phyloP scores from a whole-genome alignment of 2,113 vertebrate species.

The Pelecanus crispus region DNA sequence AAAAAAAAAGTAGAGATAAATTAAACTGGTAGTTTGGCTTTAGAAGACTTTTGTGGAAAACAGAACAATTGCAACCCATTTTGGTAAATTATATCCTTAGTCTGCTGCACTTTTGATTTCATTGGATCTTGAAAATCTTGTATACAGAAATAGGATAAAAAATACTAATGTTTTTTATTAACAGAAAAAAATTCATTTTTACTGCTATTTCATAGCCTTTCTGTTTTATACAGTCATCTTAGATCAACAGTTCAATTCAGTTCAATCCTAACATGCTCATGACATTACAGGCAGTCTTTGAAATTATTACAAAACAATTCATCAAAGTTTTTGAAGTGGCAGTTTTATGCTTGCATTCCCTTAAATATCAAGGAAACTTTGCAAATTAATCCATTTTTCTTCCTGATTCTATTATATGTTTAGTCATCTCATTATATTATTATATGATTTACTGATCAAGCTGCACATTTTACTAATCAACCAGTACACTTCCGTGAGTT shows the following conservation, averaged over 20 bases:
- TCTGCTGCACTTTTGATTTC: not conserved
- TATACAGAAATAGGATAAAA: not conserved
- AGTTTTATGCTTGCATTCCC: not conserved
- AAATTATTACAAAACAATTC: not conserved
- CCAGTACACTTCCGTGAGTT: not conserved
- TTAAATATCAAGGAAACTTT: conserved; percentile 16
- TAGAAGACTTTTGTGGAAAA: not conserved
- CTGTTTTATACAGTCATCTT: not conserved
- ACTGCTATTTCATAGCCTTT: not conserved
- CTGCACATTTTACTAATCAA: conserved; percentile 52
- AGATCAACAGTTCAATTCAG: not conserved
- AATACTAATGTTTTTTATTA: not conserved
- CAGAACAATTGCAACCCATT: not conserved
- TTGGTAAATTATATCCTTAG: not conserved
- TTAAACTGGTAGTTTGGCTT: not conserved
- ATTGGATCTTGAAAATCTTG: not conserved
- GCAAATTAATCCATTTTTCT: not conserved
- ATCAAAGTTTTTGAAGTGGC: not conserved
- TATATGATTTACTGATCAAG: conserved; percentile 16
- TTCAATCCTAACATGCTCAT: not conserved
- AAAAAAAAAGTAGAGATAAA: not conserved
- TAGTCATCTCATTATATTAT: not conserved
- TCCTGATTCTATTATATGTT: not conserved
- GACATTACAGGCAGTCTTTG: not conserved
- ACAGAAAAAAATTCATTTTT: not conserved